These are phyloP conservation scores for Cosmopolites sordidus DNA, from an alignment of 2,888 invertebrate species.

Conservation along the genomic window DNA sequence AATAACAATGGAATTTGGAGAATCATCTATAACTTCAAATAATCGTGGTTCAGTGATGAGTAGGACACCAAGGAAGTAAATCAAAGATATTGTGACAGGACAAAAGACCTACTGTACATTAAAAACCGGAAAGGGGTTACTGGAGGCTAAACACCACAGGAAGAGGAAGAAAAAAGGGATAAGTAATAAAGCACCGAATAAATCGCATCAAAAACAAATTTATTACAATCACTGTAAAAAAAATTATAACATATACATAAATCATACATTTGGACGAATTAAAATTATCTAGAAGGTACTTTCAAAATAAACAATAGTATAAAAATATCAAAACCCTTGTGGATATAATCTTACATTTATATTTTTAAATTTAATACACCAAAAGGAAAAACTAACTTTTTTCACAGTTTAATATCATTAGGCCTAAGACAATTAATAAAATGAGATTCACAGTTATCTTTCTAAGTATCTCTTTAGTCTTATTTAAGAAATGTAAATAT, in stretches of 20 bases:
- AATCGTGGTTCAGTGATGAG: too few species aligned
- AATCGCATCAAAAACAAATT: neutral
- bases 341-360: neutral
- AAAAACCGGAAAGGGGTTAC: too few species aligned
- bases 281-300: neutral
- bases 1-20: too few species aligned
- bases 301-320: neutral
- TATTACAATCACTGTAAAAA: neutral
- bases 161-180: too few species aligned
- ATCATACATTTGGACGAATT: slow-evolving; percentile 1
- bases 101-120: too few species aligned
- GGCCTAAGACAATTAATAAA: neutral
- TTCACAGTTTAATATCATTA: neutral
- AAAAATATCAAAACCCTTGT: neutral
- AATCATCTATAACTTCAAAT: too few species aligned
- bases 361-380: neutral
- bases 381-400: neutral
- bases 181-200: too few species aligned
- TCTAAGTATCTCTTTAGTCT: too few species aligned
- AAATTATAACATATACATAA: neutral
- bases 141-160: too few species aligned
- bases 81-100: too few species aligned
- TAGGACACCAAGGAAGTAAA: too few species aligned
- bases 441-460: neutral
- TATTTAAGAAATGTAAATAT: too few species aligned